Conservation (phyloP, 2,113 vertebrate species). For the Pardalotus punctatus region DNA sequence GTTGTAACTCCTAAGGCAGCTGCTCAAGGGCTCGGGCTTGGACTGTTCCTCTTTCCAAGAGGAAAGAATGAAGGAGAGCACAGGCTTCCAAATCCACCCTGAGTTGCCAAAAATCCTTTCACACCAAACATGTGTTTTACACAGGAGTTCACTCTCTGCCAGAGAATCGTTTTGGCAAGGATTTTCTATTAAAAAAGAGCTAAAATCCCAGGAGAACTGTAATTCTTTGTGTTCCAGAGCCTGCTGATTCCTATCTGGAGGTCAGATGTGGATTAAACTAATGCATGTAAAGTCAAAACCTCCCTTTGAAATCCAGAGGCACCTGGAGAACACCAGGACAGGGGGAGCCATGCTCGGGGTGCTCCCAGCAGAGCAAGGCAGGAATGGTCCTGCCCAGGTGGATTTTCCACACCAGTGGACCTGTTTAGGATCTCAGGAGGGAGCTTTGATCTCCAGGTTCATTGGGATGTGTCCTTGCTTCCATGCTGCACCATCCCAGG, state of each 20-base stretch:
- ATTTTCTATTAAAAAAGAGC: neutral
- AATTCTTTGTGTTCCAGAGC: neutral
- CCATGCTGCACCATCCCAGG: neutral
- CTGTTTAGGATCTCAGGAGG: neutral
- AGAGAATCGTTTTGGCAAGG: neutral
- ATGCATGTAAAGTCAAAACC: neutral
- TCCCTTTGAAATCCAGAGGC: neutral
- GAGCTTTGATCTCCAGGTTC: neutral
- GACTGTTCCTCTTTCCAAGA: constrained; percentile 24
- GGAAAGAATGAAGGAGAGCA: neutral
- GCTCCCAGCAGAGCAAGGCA: neutral
- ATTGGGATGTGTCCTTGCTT: accelerated
- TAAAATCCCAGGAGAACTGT: neutral
- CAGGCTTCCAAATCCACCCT: neutral
- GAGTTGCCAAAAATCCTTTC: constrained; percentile 13
- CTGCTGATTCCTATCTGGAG: neutral
- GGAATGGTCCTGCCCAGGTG: neutral
- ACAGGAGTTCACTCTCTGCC: neutral
- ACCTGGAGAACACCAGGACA: neutral
- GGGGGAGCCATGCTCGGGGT: neutral
- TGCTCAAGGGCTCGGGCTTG: constrained; percentile 17
- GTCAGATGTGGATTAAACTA: neutral
- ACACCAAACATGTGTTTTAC: neutral
- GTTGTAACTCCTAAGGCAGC: constrained; percentile 22
- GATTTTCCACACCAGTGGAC: neutral